Base-by-base conservation (phyloP, 2,888 invertebrate genomes). In the Pogonocherus hispidulus region DNA sequence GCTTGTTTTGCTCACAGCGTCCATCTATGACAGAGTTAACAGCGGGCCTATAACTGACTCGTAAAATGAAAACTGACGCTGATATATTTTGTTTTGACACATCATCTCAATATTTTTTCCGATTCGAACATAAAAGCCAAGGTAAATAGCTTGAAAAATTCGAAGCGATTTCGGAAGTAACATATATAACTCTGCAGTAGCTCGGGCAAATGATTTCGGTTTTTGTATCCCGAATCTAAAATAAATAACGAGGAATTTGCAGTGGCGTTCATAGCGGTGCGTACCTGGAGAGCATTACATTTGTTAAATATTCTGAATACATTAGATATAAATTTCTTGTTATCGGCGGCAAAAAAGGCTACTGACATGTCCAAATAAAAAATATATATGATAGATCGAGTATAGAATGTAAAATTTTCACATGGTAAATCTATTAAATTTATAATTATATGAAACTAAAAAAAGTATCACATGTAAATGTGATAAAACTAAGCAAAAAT, bases 21-120 rank as follows among this genome's bases (percentile, higher is more conserved):
- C 73, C 78, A 75, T 74, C 74, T 73, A 63, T 75, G 78, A 77
- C 75, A 75, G 72, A 70, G 74, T 78, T 76, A 78, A 78, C 78
- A 78, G 69, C 76, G 77, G 72, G 77, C 75, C 77, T 70, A 76
- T 76, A 79, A 78, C 76, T 76, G 75, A 71, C 69, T 76, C 73
- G 76, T 77, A 74, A 75, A 77, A 77, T 67, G 69, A 69, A 72
- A 74, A 70, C 75, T 52, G 70, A 71, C 75, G 71, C 69, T 78
- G 78, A 79, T 79, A 75, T 78, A 79, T 79, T 77, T 78, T 78
- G 77, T 80, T 79, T 77, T 75, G 76, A 73, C 76, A 67, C 72
- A 75, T 72, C 70, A 75, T 77, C 73, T 72, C 73, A 74, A 76
- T 78, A 73, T 75, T 74, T 77, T 78, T 67, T 62, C 70, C 44